Percentiles rank a stretch among this genome's conserved stretches.
phyloP scores from a whole-genome alignment of 2,797 vertebrate genomes.

The Harpagifer antarcticus region DNA sequence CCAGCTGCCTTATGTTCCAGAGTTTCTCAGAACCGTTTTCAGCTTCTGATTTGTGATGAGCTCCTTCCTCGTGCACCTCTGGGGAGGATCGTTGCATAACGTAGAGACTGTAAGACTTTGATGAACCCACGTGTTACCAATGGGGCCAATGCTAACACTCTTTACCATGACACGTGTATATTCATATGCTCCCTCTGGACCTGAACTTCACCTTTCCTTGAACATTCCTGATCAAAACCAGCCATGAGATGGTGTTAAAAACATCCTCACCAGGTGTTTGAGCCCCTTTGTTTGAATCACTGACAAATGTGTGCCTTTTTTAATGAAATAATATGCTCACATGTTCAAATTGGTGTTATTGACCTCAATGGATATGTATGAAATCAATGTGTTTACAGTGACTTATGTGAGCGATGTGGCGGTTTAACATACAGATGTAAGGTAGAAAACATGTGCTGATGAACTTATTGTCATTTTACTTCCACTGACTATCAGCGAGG shows the following conservation, averaged over 20 bases:
- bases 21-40: constrained; percentile 2
- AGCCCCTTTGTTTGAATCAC: constrained; percentile 10
- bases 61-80: neutral
- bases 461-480: constrained; percentile 26
- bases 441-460: constrained; percentile 11
- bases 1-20: constrained; percentile 18
- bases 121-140: constrained; percentile 43
- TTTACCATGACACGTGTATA: constrained; percentile 31
- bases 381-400: constrained; percentile 45
- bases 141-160: constrained; percentile 1
- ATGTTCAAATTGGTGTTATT: constrained; percentile 50
- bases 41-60: constrained; percentile 39
- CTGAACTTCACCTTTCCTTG: constrained; percentile 24
- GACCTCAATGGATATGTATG: constrained; percentile 40
- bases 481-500: constrained; percentile 35
- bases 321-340: constrained; percentile 16
- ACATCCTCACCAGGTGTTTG: neutral
- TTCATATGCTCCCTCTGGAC: constrained; percentile 49
- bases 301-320: constrained; percentile 56
- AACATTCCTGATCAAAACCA: constrained; percentile 29
- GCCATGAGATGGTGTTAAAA: constrained; percentile 15
- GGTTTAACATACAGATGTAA: constrained; percentile 25
- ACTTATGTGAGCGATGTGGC: constrained; percentile 21
- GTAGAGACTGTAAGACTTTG: constrained; percentile 46
- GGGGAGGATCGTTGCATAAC: constrained; percentile 48